Base-by-base conservation (phyloP, 2,888 invertebrate species). In the Terebella lapidaria region DNA sequence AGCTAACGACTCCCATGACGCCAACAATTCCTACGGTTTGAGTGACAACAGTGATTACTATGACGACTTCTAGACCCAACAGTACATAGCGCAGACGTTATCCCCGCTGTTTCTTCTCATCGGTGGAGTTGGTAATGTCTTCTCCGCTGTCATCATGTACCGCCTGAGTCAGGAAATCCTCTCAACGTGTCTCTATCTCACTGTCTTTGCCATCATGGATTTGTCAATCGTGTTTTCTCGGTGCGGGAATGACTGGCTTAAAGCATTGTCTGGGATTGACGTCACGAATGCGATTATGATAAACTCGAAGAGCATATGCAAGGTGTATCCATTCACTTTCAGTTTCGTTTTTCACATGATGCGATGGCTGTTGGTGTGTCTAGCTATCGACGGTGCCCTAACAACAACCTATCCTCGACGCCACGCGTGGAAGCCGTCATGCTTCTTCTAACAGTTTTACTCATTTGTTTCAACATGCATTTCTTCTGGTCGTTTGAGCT, bases 401-500 rank as follows among this genome's bases (percentile, higher is more conserved):
- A 67, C 72, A 3, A 65, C 71, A 5, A 59, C 65, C 3, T 71
- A 65, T 57, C 75, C 61, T 75, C 74, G 0, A 57, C 70, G 5
- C 74, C 75, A 57, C 65, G 74, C 3, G 74, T 73, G 4, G 69
- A 70, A 20, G 74, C 77, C 10, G 69, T 74, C 51, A 66, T 75
- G 24, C 63, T 77, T 20, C 69, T 79, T 22, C 71, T 77, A 25
- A 71, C 71, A n/a, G 75, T 79, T 3, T 53, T 79, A 1, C 66
- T 78, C 1, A 70, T 75, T 28, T 75, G 74, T 58, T 63, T 78
- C 46, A 77, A 78, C 63, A 71, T 76, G 30, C 76, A 78, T 62
- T 75, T 70, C 65, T 79, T 79, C 71, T 79, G 79, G 79, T 74
- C 77, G 1, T 68, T 69, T 27, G 76, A 76, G 3, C 64, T 76